Evolutionary conservation across 2,797 vertebrate genomes (phyloP).

Genomic region (Pithecia hirsuta): DNA sequence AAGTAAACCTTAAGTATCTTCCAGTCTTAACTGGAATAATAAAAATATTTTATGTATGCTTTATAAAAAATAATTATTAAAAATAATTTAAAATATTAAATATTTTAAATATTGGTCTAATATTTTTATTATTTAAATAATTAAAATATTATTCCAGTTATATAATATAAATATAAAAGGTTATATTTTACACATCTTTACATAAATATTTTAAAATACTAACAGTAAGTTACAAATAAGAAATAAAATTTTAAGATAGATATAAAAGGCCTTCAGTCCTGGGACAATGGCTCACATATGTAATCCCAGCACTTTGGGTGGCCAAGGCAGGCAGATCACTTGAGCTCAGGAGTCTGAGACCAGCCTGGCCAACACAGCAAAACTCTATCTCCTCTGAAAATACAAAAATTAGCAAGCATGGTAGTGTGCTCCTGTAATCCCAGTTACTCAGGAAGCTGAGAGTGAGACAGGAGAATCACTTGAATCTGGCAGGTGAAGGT

Average conservation of each 20-base stretch:
- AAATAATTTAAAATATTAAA: too few relatives aligned
- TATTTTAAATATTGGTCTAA: too few relatives aligned
- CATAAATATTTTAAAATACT: not conserved
- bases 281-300: too few relatives aligned
- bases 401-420: not conserved
- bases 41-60: not conserved
- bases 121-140: too few relatives aligned
- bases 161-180: too few relatives aligned
- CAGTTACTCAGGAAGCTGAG: not conserved
- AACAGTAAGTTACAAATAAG: not conserved
- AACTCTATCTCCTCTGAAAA: not conserved
- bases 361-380: too few relatives aligned
- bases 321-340: too few relatives aligned
- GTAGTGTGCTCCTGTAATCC: not conserved
- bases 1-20: not conserved
- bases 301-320: too few relatives aligned
- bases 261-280: not conserved
- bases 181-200: too few relatives aligned
- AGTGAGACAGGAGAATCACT: not conserved
- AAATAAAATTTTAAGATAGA: not conserved
- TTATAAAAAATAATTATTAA: too few relatives aligned
- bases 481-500: not conserved
- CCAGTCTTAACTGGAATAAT: not conserved
- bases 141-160: too few relatives aligned
- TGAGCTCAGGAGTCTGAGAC: too few relatives aligned